Evolutionary conservation across 2,797 vertebrate genomes (phyloP), one percentile per base, ranked within the genome.

Genomic region (Acanthurus tractus): DNA sequence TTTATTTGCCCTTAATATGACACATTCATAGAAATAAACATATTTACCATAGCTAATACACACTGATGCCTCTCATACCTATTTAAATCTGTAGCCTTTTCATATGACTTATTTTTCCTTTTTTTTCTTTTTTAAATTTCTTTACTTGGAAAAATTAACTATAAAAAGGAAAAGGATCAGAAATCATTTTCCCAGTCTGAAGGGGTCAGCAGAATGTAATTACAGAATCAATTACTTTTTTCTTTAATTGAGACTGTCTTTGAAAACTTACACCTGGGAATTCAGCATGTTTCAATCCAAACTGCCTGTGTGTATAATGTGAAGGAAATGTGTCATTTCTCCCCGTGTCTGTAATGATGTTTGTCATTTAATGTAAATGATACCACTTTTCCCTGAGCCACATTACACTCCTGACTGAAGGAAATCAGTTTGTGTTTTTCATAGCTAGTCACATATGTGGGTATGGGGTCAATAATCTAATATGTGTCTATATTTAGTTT

Each of bases 401-500:
- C 91, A 83, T 72, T 77, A 94, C 85, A 87, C 87, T 93, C 90
- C 92, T 90, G 86, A 89, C 81, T 88, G 75, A 90, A 93, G 91
- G 85, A 94, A 79, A 88, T 84, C 78, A 75, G 70, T 91, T 88
- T 74, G 66, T 82, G 89, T 90, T 91, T 83, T 95, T 92, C 91
- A 78, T 92, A 92, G 86, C 76, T 86, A 87, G 88, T 91, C 81
- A 89, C 84, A 91, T 68, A 86, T 79, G 90, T 91, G 90, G 92
- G 81, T 94, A 92, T 89, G 89, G 94, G 90, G 86, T 91, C 92
- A 87, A 55, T 95, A 94, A 93, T 95, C 92, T 93, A 92, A 92
- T 89, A 92, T 94, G 90, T 96, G 83, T 96, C 88, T 93, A 93
- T 96, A 91, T 95, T 96, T 96, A 92, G 93, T 94, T 96, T 96